Evolutionary conservation across 2,113 vertebrate species (phyloP).

Genomic region (Anser brachyrhynchus): DNA sequence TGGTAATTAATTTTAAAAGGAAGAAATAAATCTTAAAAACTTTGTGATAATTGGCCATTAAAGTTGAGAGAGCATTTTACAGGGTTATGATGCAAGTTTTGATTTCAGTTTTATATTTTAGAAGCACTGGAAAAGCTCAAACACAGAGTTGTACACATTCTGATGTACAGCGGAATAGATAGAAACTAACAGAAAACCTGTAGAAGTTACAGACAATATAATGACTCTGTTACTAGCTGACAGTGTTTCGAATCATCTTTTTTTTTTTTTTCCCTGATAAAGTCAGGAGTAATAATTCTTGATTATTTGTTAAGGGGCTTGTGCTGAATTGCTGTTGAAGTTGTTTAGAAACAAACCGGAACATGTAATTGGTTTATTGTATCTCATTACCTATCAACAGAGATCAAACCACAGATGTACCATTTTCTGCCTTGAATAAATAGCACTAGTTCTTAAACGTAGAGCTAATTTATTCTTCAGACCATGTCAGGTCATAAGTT

Average conservation of each 20-base stretch:
- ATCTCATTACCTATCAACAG: slow-evolving; percentile 2
- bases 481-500: not conserved
- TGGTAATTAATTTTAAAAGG: not conserved
- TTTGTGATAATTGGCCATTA: not conserved
- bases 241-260: not conserved
- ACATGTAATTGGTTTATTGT: not conserved
- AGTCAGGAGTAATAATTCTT: not conserved
- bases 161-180: not conserved
- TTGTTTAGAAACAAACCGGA: not conserved
- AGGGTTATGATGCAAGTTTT: not conserved
- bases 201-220: not conserved
- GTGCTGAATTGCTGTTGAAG: not conserved
- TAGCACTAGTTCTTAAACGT: not conserved
- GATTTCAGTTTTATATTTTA: not conserved
- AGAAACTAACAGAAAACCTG: not conserved
- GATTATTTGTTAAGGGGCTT: not conserved
- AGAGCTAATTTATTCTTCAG: not conserved
- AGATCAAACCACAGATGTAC: not conserved
- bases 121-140: not conserved
- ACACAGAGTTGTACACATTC: not conserved
- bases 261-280: accelerated
- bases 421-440: slow-evolving; percentile 8
- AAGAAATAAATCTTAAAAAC: not conserved
- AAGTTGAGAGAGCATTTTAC: not conserved
- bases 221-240: not conserved